Evolutionary conservation across 92 coral and sea anemone species (phyloP), one percentile per base, ranked within the genome.

Genomic region (Siderastrea siderea): DNA sequence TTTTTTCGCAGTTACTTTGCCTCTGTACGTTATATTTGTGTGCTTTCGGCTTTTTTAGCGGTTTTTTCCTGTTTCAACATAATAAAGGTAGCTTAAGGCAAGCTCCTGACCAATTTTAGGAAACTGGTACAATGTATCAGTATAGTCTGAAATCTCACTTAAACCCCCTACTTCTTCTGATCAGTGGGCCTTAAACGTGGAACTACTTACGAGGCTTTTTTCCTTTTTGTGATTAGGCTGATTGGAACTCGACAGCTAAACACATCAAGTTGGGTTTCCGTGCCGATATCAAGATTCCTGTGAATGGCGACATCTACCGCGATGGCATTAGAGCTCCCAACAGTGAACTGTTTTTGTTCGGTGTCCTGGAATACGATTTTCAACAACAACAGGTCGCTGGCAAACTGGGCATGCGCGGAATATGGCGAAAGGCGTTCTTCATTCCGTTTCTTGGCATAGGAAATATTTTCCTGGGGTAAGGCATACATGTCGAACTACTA

Each of bases 281-380:
- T 19, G 98, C 94, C 1, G 99, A 97, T 73, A 90, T 97, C 50
- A 95, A 92, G 61, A 89, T 97, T n/a, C 98, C 99, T 1, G 98
- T 97, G 65, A 97, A 97, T 47, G 98, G 96, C 6, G 96, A 94
- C 44, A 85, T 97, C 47, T 93, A 92, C 84, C 94, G 98, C 9
- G 99, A 97, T 79, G 99, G 99, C 1, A 92, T 97, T 74, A 75
- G 77, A 49, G 94, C 92, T 6, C 99, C 99, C 19, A 88, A 95
- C 12, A 94, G 94, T 43, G 98, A 94, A 38, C 89, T 97, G 58
- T 92, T 92, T 74, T 85, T 98, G 67, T 93, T 95, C 2, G 99
- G 99, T 45, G 90, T 83, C 52, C 68, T 98, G 49, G 98, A 95
- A 68, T 98, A 92, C 74, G 98, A 98, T 59, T 79, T 92, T 38